Base-by-base conservation (phyloP, 2,113 vertebrate genomes). In the Agelaius phoeniceus region DNA sequence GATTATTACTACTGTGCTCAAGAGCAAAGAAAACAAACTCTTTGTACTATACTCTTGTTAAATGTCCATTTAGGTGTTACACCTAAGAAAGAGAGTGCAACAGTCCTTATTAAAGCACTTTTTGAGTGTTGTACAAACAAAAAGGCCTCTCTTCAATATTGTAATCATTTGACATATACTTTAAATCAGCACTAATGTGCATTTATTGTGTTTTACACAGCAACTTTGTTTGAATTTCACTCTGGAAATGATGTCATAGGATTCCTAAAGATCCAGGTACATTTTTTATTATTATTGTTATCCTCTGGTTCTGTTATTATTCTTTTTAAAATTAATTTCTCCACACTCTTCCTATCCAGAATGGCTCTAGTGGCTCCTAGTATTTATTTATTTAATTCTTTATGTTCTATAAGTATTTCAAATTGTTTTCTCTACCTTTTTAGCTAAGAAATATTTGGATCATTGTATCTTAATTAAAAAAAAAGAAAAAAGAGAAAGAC, bases 401-500 rank as follows among this genome's bases (percentile, higher is more conserved):
- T 73, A 6, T 41, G 6, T 35, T 67, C 43, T 41, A 11, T 51
- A 59, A 46, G 35, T 20, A 2, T 59, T 81, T 65, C 26, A 7
- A 68, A 67, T 5, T 16, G 5, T 11, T 83, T 91, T 86, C 18
- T 66, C 23, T 61, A 24, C 5, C 31, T 43, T 52, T 44, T 0
- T 49, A 74, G 19, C 18, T 54, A 66, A 11, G 5, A 39, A 74
- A 59, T 35, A 46, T 24, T 65, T 55, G 6, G 14, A 65, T 55
- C 2, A 41, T 41, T 84, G 4, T 55, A 7, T 59, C 30, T 75
- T 30, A 28, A 20, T 22, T 52, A 1, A 31, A 28, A 48, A 39
- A 15, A 21, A 17, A 15, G 3, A 3, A 12, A 13, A 48, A 17
- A 48, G 2, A 15, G 5, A 35, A 65, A 61, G 1, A 30, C 3